A percentile compares a stretch with the other conserved stretches of the same genome.
These are phyloP conservation scores for Penaeus monodon DNA, from an alignment of 2,888 invertebrate genomes.

Conservation along the genomic window DNA sequence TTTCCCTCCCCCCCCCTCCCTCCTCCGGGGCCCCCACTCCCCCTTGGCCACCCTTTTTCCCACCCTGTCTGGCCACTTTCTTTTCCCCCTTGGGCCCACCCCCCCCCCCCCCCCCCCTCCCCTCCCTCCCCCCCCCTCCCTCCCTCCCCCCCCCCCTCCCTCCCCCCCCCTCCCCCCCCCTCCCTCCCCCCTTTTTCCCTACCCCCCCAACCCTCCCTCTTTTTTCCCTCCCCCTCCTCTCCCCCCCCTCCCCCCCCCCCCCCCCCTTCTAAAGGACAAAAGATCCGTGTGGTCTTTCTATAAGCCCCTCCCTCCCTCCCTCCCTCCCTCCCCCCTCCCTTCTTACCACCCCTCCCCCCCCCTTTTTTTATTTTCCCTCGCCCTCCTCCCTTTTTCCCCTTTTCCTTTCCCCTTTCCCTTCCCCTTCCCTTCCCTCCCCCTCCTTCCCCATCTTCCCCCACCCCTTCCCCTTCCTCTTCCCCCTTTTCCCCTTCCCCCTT, in stretches of 20 bases:
- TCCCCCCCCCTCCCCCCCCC: not conserved
- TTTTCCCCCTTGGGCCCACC: too few relatives aligned
- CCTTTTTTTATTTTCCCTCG: too few relatives aligned
- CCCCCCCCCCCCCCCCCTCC: not conserved
- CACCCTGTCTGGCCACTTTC: conserved; percentile 20
- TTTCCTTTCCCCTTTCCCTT: not conserved
- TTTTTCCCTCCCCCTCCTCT: not conserved
- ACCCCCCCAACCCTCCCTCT: not conserved
- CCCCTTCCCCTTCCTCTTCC: not conserved
- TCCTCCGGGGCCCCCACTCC: not conserved
- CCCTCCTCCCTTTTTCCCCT: not conserved
- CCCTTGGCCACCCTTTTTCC: not conserved
- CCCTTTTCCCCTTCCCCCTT: not conserved
- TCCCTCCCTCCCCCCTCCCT: not conserved
- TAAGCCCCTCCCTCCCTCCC: not conserved
- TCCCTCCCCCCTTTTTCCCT: not conserved
- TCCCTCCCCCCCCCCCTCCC: not conserved
- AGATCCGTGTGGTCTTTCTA: not conserved
- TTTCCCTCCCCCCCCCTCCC: not conserved
- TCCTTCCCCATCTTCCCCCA: not conserved
- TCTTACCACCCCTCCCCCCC: not conserved
- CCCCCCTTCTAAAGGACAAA: not conserved
- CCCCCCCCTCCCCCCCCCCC: not conserved
- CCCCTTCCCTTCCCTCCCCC: not conserved
- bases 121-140: not conserved